These are phyloP conservation scores for Drosophila anomelani DNA, from an alignment of 2,888 invertebrate genomes.

Conservation along the genomic window DNA sequence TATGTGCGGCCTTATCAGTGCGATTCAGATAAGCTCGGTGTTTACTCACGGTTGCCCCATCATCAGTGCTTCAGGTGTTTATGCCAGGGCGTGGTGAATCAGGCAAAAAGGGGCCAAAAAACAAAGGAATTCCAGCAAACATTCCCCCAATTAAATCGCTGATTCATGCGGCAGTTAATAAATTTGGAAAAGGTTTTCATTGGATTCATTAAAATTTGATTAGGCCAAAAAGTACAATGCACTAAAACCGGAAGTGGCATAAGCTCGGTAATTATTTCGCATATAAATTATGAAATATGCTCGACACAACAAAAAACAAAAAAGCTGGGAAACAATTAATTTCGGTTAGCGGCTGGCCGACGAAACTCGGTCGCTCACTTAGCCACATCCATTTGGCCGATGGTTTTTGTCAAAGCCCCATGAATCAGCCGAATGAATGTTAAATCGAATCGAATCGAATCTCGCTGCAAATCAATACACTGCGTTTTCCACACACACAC, in stretches of 20 bases:
- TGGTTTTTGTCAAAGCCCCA: slow-evolving; percentile 23
- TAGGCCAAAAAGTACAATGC: slow-evolving; percentile 48
- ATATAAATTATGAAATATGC: slow-evolving; percentile 69
- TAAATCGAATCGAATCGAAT: slow-evolving; percentile 11
- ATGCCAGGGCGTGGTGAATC: slow-evolving; percentile 41
- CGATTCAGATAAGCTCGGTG: slow-evolving; percentile 58
- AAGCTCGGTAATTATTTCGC: slow-evolving; percentile 71
- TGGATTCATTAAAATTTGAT: slow-evolving; percentile 63
- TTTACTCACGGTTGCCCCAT: slow-evolving; percentile 70
- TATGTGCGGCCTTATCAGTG: slow-evolving; percentile 60
- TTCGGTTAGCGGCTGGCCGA: slow-evolving; percentile 66
- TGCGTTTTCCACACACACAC: slow-evolving; percentile 23
- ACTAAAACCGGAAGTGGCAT: slow-evolving; percentile 71
- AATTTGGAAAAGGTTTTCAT: slow-evolving; percentile 37
- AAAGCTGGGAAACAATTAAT: slow-evolving; percentile 65
- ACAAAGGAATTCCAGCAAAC: neutral
- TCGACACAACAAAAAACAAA: slow-evolving; percentile 20
- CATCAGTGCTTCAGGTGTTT: slow-evolving; percentile 18
- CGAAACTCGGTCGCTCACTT: slow-evolving; percentile 33
- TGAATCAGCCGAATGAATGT: slow-evolving; percentile 22
- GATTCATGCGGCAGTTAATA: slow-evolving; percentile 10
- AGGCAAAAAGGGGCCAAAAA: neutral
- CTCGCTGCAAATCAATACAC: slow-evolving; percentile 29
- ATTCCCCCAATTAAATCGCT: slow-evolving; percentile 8
- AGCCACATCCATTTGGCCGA: slow-evolving; percentile 23